Evolutionary conservation across 2,113 vertebrate genomes (phyloP), one percentile per base, ranked within the genome.

Genomic region (Callionymus lyra): DNA sequence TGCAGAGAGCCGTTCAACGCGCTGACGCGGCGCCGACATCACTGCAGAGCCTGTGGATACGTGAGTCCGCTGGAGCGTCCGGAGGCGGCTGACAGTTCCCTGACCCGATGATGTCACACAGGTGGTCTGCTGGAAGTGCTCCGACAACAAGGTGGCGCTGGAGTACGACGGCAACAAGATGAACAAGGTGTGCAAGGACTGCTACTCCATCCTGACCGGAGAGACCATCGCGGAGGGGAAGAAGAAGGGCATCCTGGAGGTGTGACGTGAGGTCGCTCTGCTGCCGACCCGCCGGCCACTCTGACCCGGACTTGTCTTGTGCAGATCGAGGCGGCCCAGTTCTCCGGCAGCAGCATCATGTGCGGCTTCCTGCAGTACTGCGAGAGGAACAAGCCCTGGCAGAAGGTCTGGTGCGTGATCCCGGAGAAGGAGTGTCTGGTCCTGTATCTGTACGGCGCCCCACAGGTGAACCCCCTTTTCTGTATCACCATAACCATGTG

Each of bases 81-180:
- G 8, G 33, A 16, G 21, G 17, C 18, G n/a, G 19, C 12, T 9
- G 17, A n/a, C 3, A 17, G 11, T n/a, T n/a, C n/a, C n/a, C n/a
- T n/a, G n/a, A n/a, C n/a, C n/a, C 21, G 21, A 27, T 27, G 21
- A 27, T 47, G 9, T 44, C 32, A 0, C 16, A 44, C 70, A 99
- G 95, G 95, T 99, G 72, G 94, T 99, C 49, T 99, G 95, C 68
- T 94, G 90, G 90, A 99, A 98, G 63, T 99, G 95, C 70, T 99
- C 95, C 5, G 95, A 99, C 70, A 89, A 96, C 41, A 99, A 98
- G 74, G 90, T 83, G 34, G 56, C 82, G 10, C 88, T 99, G 0
- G 89, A 91, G 39, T 99, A 99, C 1, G 95, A 99, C 6, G 59
- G 82, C 10, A 85, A 89, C 53, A 98, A 91, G 60, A 43, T 84